Evolutionary conservation across 2,113 vertebrate genomes (phyloP), one percentile per base, ranked within the genome.

Genomic region (Pyxicephalus adspersus): DNA sequence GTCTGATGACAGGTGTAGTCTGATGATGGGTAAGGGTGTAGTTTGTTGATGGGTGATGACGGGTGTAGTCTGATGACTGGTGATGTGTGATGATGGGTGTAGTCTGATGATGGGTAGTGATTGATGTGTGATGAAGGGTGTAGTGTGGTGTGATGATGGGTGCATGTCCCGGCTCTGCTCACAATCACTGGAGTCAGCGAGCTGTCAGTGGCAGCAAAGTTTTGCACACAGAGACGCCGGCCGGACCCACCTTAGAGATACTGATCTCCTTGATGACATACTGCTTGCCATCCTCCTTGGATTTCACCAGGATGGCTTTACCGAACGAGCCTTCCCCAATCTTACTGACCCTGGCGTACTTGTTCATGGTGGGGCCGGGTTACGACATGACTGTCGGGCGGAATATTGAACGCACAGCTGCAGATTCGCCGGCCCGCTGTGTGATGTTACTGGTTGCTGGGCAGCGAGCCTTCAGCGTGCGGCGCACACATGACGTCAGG

Each of bases 201-300:
- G 38, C 38, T 45, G 38, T 45, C 38, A 45, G 9, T 15, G 38
- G 1, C 11, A 45, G 38, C 15, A 45, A 45, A 45, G 38, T 45
- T 8, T 45, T 38, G 5, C 9, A 45, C 6, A 9, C 5, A 11
- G 9, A 15, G 38, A 45, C 9, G 9, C 38, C 5, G 74, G 83
- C 64, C 61, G 81, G 73, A 83, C 92, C 94, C 83, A 98, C 98
- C 90, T 91, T 92, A 65, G 95, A 98, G 86, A 99, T 99, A 84
- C 93, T 93, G 86, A 99, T 99, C 92, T 99, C 97, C 84, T 99
- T 99, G 89, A 99, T 98, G 91, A 99, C 97, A 86, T 96, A 99
- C 6, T 97, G 97, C 63, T 85, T 95, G 58, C 89, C 92, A 90
- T 98, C 93, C 86, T 95, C 92, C 87, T 92, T 95, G 86, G 96